These are phyloP conservation scores for Cancer borealis DNA, from an alignment of 2,888 invertebrate species.

Conservation along the genomic window DNA sequence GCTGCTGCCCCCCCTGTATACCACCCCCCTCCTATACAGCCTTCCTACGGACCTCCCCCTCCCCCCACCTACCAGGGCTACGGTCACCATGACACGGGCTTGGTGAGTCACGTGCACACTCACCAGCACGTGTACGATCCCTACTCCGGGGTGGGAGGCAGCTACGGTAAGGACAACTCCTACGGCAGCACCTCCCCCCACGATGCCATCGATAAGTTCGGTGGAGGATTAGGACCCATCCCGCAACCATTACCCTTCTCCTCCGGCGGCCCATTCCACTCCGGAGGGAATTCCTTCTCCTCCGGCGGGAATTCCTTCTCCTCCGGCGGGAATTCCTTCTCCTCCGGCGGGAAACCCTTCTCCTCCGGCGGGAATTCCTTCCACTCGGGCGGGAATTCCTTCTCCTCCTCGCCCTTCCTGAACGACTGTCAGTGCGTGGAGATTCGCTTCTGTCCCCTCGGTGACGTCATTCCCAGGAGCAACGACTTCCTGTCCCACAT, in stretches of 20 bases:
- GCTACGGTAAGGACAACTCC: conserved; percentile 54
- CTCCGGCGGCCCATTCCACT: neutral
- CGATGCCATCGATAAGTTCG: neutral
- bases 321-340: neutral
- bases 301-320: conserved; percentile 5
- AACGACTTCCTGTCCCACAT: conserved; percentile 55
- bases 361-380: neutral
- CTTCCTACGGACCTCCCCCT: conserved; percentile 58
- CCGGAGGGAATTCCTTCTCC: neutral
- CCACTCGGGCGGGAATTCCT: neutral
- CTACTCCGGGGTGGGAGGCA: neutral
- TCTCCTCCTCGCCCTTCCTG: conserved; percentile 42
- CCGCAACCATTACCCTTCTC: conserved; percentile 27
- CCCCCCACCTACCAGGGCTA: conserved; percentile 56
- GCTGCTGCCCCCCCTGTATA: conserved; percentile 53
- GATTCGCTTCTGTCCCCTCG: conserved; percentile 76
- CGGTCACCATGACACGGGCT: neutral
- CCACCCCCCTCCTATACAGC: conserved; percentile 46
- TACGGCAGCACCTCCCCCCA: conserved; percentile 35
- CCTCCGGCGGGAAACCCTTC: neutral
- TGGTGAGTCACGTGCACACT: conserved; percentile 71
- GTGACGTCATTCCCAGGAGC: conserved; percentile 75
- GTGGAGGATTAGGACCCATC: neutral
- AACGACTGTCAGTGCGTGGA: conserved; percentile 77
- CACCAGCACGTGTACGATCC: conserved; percentile 73